These are phyloP conservation scores for Macrostomum cliftonense DNA, from an alignment of 2,888 invertebrate species.

Conservation along the genomic window DNA sequence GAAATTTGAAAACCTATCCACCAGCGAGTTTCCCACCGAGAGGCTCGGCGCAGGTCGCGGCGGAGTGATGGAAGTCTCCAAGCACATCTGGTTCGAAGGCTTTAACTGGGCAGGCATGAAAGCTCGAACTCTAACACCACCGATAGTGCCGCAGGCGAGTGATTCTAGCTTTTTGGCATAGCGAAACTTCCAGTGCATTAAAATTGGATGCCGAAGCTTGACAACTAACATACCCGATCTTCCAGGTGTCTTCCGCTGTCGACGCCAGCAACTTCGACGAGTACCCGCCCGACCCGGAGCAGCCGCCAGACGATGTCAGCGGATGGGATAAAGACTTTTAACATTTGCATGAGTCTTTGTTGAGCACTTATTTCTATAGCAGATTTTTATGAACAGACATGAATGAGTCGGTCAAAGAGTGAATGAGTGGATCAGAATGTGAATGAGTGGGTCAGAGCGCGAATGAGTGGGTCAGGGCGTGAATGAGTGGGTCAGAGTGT, in stretches of 20 bases:
- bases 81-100: constrained; percentile 97
- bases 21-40: constrained; percentile 88
- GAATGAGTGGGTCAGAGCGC: too few relatives aligned
- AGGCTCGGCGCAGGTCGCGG: constrained; percentile 83
- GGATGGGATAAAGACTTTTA: constrained; percentile 91
- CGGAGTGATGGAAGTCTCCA: constrained; percentile 87
- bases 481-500: too few relatives aligned
- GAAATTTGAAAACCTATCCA: too few relatives aligned
- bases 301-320: constrained; percentile 75
- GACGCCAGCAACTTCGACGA: constrained; percentile 93
- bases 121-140: constrained; percentile 66
- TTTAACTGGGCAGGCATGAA: constrained; percentile 94
- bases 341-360: constrained; percentile 13
- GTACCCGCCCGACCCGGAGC: constrained; percentile 76
- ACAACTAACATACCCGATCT: too few relatives aligned
- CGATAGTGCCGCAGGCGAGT: constrained; percentile 56
- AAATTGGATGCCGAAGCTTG: too few relatives aligned
- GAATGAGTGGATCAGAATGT: too few relatives aligned
- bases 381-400: too few relatives aligned
- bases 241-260: constrained; percentile 53
- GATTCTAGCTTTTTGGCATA: too few relatives aligned
- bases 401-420: too few relatives aligned
- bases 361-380: too few relatives aligned
- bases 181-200: too few relatives aligned
- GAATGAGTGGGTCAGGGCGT: too few relatives aligned